phyloP scores from a whole-genome alignment of 1,140 invertebrate species.

The Amyelois transitella region DNA sequence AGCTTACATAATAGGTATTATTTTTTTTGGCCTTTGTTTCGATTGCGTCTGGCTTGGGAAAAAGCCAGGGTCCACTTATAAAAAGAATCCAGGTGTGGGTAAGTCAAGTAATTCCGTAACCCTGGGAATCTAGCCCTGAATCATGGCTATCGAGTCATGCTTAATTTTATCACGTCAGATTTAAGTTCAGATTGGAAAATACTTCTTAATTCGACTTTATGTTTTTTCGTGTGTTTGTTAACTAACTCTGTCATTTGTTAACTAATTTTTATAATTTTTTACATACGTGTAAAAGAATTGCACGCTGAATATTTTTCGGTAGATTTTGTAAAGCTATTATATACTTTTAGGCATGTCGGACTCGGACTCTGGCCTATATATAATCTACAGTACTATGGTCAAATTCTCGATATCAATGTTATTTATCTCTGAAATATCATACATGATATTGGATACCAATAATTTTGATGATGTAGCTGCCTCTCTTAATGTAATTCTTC shows the following conservation, averaged over 20 bases:
- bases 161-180: too few relatives aligned
- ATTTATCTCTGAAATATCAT: slow-evolving; percentile 34
- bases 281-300: too few relatives aligned
- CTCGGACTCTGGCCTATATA: slow-evolving; percentile 23
- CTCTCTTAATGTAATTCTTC: slow-evolving; percentile 33
- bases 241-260: too few relatives aligned
- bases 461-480: slow-evolving; percentile 35
- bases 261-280: too few relatives aligned
- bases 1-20: slow-evolving; percentile 35
- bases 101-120: too few relatives aligned
- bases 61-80: background rate
- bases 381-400: slow-evolving; percentile 30
- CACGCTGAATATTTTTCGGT: background rate
- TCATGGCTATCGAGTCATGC: too few relatives aligned
- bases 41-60: background rate
- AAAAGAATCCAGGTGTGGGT: background rate
- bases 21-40: background rate
- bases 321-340: background rate
- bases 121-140: too few relatives aligned
- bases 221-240: too few relatives aligned
- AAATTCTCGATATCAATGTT: slow-evolving; percentile 33
- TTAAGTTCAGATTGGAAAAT: too few relatives aligned
- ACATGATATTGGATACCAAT: slow-evolving; percentile 19
- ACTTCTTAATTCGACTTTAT: too few relatives aligned
- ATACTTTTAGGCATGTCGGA: slow-evolving; percentile 31